Percentiles rank a stretch among this genome's conserved stretches.
These are phyloP conservation scores for Pteria penguin DNA, from an alignment of 2,888 invertebrate genomes.

Conservation along the genomic window DNA sequence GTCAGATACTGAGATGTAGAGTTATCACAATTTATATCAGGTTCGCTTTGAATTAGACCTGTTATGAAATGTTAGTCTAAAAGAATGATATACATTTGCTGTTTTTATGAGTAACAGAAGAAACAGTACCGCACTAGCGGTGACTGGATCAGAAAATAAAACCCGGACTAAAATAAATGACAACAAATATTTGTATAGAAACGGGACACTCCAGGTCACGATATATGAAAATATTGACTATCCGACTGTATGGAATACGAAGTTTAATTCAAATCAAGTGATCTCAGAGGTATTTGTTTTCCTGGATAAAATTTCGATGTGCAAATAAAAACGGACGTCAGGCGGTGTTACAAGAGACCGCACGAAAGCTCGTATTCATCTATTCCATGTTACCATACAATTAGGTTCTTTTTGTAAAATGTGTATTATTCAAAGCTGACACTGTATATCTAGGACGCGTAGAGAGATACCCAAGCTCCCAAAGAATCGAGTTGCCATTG, in stretches of 20 bases:
- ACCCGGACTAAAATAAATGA: neutral
- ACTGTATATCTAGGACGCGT: neutral
- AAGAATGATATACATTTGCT: too few species aligned
- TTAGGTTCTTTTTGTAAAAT: slow-evolving; percentile 25
- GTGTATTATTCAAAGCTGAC: neutral
- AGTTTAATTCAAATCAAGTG: neutral
- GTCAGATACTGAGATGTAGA: too few species aligned
- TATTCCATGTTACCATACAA: slow-evolving; percentile 37
- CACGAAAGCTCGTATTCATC: slow-evolving; percentile 13
- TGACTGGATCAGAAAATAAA: neutral
- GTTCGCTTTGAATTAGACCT: too few species aligned
- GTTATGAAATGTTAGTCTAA: too few species aligned
- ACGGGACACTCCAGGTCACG: neutral
- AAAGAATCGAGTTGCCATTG: neutral
- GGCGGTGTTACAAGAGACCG: slow-evolving; percentile 1
- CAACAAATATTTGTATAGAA: neutral
- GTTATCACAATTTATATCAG: too few species aligned
- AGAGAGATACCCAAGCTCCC: neutral
- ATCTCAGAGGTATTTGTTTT: slow-evolving; percentile 22
- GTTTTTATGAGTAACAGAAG: too few species aligned
- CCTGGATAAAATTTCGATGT: slow-evolving; percentile 16
- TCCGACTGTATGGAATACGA: neutral
- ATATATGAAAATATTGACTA: neutral
- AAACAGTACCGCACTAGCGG: too few species aligned
- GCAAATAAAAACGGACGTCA: slow-evolving; percentile 25